phyloP scores from a whole-genome alignment of 1,140 invertebrate genomes.

The Drosophila persimilis region DNA sequence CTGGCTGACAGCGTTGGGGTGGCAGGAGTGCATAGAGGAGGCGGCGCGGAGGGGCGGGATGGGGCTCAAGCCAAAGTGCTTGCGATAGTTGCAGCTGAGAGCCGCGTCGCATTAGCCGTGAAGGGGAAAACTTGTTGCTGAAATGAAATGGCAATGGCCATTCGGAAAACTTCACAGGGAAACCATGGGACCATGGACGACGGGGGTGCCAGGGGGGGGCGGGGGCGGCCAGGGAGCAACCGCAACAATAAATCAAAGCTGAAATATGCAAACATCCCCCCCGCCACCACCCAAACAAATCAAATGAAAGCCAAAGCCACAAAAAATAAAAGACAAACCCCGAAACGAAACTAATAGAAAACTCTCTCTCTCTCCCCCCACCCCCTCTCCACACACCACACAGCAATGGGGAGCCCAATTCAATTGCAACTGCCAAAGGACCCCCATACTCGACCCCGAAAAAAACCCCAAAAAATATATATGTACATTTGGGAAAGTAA shows the following conservation, averaged over 20 bases:
- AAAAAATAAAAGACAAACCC: slow-evolving; percentile 50
- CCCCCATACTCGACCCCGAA: not conserved
- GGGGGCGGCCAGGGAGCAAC: slow-evolving; percentile 3
- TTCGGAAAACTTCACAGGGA: slow-evolving; percentile 33
- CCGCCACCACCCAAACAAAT: slow-evolving; percentile 45
- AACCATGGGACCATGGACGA: not conserved
- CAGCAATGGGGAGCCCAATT: slow-evolving; percentile 18
- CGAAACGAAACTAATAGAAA: slow-evolving; percentile 53
- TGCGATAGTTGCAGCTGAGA: slow-evolving; percentile 60
- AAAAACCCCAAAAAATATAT: slow-evolving; percentile 17
- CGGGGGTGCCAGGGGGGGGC: not conserved
- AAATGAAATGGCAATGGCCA: slow-evolving; percentile 59
- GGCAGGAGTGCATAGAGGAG: not conserved
- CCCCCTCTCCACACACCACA: not conserved
- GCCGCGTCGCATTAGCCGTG: slow-evolving; percentile 48
- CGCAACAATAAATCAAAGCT: slow-evolving; percentile 67
- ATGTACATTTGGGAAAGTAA: slow-evolving; percentile 29
- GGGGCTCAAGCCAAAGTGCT: slow-evolving; percentile 48
- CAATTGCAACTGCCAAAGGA: slow-evolving; percentile 35
- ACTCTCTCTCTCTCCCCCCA: not conserved
- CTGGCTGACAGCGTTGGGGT: slow-evolving; percentile 14
- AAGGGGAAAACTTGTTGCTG: slow-evolving; percentile 69
- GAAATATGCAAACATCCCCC: slow-evolving; percentile 64
- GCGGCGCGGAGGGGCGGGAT: not conserved
- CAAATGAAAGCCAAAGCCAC: slow-evolving; percentile 66